phyloP scores from a whole-genome alignment of 1,140 invertebrate genomes.

The Diachasma alloeum region DNA sequence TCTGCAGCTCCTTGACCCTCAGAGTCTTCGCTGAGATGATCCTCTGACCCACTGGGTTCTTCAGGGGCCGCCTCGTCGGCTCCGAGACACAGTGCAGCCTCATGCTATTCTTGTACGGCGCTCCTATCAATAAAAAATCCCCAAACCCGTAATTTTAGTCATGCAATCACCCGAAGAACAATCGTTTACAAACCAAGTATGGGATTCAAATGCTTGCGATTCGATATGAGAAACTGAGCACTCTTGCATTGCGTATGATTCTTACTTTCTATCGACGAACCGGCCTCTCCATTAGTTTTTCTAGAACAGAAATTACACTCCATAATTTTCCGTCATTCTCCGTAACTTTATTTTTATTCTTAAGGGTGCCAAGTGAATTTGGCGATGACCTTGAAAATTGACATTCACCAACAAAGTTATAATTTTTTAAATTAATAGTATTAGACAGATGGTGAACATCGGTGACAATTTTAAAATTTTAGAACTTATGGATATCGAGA shows the following conservation, averaged over 20 bases:
- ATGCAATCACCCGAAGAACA: slow-evolving; percentile 14
- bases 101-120: slow-evolving; percentile 55
- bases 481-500: too few species aligned
- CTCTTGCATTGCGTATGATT: slow-evolving; percentile 42
- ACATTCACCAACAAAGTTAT: too few species aligned
- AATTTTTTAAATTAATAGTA: too few species aligned
- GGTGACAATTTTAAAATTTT: too few species aligned
- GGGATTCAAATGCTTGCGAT: slow-evolving; percentile 61
- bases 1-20: slow-evolving; percentile 78
- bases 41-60: slow-evolving; percentile 71
- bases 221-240: slow-evolving; percentile 54
- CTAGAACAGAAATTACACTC: slow-evolving; percentile 44
- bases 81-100: slow-evolving; percentile 54
- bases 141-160: not conserved
- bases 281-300: slow-evolving; percentile 55
- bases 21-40: slow-evolving; percentile 80
- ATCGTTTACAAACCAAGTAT: slow-evolving; percentile 53
- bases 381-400: too few species aligned
- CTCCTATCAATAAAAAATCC: slow-evolving; percentile 43
- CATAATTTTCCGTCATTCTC: not conserved
- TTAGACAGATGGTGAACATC: too few species aligned
- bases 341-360: too few species aligned
- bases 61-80: slow-evolving; percentile 46
- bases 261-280: slow-evolving; percentile 40
- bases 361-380: too few species aligned